Evolutionary conservation across 2,888 invertebrate genomes (phyloP).

Genomic region (Oegoconia quadripuncta): DNA sequence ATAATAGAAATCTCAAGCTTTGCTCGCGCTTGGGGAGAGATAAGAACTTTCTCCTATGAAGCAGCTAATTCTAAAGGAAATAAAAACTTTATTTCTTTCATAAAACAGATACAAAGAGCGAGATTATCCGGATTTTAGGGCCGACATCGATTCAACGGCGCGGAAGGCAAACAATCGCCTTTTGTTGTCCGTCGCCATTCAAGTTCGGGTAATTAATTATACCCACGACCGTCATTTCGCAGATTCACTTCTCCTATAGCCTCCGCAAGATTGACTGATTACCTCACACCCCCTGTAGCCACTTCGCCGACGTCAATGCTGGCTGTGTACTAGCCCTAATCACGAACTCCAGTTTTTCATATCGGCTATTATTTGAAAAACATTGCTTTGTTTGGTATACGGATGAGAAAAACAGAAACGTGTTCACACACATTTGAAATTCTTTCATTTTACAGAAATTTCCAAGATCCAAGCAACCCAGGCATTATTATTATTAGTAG

Average conservation of each 20-base stretch:
- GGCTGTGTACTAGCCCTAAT: too few relatives aligned
- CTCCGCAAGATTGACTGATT: conserved; percentile 55
- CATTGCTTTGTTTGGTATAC: too few relatives aligned
- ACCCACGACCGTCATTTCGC: conserved; percentile 54
- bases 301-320: too few relatives aligned
- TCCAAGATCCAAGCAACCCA: too few relatives aligned
- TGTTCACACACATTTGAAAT: too few relatives aligned
- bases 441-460: too few relatives aligned
- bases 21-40: conserved; percentile 23
- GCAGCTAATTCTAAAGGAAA: conserved; percentile 53
- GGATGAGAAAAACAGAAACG: too few relatives aligned
- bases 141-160: conserved; percentile 65
- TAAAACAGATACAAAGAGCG: conserved; percentile 65
- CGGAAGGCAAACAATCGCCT: conserved; percentile 71
- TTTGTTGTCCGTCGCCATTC: conserved; percentile 66
- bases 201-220: conserved; percentile 72
- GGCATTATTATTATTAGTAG: too few relatives aligned
- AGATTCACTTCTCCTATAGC: conserved; percentile 58
- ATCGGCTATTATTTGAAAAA: too few relatives aligned
- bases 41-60: conserved; percentile 31
- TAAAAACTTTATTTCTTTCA: conserved; percentile 69
- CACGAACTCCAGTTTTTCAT: too few relatives aligned
- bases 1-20: conserved; percentile 1
- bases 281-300: conserved; percentile 27
- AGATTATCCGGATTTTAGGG: conserved; percentile 70